Evolutionary conservation across 2,797 vertebrate genomes (phyloP), one percentile per base, ranked within the genome.

Genomic region (Poecilia velifera): DNA sequence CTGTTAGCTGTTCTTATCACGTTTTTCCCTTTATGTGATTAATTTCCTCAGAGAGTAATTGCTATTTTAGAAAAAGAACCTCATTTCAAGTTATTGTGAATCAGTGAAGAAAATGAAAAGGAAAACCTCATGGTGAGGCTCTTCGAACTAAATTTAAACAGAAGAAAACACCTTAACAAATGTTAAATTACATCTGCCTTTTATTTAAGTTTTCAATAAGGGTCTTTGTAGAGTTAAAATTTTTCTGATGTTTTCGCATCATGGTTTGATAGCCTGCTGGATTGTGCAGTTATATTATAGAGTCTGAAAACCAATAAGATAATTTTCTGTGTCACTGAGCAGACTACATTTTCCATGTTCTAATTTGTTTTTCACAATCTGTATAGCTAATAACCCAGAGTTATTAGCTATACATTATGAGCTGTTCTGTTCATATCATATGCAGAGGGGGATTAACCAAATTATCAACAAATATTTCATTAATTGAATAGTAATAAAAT

Each of bases 1-100:
- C 92, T 91, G 91, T 91, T 93, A 93, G 92, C 92, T 88, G 91
- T 90, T 93, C 94, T 95, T 95, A 95, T 95, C 94, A 95, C 90
- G 86, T 83, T 90, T 86, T 91, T 90, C 41, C 91, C 89, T 90
- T 93, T 89, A 89, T 93, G 87, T 94, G 89, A 95, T 95, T 95
- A 91, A 95, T 95, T 94, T 95, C 91, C 93, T 92, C 87, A 83
- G 81, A 91, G 90, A 91, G 90, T 94, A 93, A 92, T 94, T 94
- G 91, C 90, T 88, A 84, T 91, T 93, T 91, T 73, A 91, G 86
- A 91, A 86, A 84, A 68, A 66, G 36, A 71, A 70, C 64, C 83
- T 82, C 71, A 31, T 90, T 93, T 91, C 76, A 84, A 83, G 73
- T 84, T 87, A 84, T 84, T 87, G 77, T 87, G 34, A 68, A 72